Conservation (phyloP, 2,888 invertebrate species). For the Linyphia triangularis region DNA sequence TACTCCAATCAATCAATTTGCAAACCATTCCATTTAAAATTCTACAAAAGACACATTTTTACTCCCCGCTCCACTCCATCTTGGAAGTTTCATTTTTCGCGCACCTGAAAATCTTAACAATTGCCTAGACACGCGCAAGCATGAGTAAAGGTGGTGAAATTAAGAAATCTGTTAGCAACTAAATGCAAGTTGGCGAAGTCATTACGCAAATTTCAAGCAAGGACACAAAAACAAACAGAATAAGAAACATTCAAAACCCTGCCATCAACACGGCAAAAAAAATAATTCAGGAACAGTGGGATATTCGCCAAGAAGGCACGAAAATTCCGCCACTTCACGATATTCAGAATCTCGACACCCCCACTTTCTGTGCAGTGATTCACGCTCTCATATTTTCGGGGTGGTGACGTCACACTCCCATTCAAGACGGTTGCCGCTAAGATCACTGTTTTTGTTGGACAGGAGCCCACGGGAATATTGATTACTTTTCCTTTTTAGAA, state of each 20-base stretch:
- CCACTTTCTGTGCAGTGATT: neutral
- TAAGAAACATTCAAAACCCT: no score
- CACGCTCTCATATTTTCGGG: conserved; percentile 23
- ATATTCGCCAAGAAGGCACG: neutral
- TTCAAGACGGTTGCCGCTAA: conserved; percentile 18
- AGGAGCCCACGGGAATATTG: conserved; percentile 38
- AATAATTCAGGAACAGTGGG: neutral
- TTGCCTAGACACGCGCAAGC: no score
- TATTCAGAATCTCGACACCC: neutral
- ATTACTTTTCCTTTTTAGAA: conserved; percentile 9
- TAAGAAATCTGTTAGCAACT: no score
- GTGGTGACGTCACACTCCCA: conserved; percentile 37
- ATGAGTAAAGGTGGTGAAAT: no score
- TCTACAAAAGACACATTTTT: no score
- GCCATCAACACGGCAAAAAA: neutral
- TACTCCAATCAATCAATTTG: no score
- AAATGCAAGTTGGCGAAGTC: no score
- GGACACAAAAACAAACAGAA: no score
- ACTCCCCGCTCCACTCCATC: neutral
- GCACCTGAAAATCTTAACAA: no score
- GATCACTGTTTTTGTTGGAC: conserved; percentile 52
- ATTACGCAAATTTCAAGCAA: no score
- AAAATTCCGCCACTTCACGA: neutral
- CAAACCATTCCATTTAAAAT: no score
- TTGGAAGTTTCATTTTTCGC: no score